phyloP scores from a whole-genome alignment of 2,888 invertebrate genomes.

The Pachymerium ferrugineum region DNA sequence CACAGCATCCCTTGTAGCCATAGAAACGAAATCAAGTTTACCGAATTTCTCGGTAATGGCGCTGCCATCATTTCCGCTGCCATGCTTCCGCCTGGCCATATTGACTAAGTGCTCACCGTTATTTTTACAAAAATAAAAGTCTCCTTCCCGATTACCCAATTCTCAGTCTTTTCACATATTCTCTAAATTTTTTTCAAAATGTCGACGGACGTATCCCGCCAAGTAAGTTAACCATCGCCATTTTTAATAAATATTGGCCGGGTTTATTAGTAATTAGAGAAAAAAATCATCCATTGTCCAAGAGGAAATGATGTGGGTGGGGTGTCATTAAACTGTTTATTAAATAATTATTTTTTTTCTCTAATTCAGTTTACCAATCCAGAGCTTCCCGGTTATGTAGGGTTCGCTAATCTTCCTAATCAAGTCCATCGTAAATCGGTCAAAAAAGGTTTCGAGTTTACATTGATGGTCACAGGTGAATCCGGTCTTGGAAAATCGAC shows the following conservation, averaged over 20 bases:
- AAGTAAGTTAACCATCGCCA: not conserved
- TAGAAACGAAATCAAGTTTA: not conserved
- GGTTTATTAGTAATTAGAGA: not conserved
- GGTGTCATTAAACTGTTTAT: not conserved
- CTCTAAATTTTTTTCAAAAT: not conserved
- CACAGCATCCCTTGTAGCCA: not conserved
- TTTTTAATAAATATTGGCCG: not conserved
- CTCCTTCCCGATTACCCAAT: not conserved
- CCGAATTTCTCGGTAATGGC: not conserved
- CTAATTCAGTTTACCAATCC: constrained; percentile 50
- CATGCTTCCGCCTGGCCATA: not conserved
- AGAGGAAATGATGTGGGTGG: not conserved
- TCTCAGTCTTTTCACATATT: not conserved
- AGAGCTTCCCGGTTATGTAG: constrained; percentile 61
- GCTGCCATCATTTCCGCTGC: not conserved
- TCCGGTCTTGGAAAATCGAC: constrained; percentile 94
- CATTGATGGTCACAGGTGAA: constrained; percentile 83
- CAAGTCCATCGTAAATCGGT: constrained; percentile 96
- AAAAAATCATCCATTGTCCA: not conserved
- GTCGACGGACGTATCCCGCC: not conserved
- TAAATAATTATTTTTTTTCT: constrained; percentile 33
- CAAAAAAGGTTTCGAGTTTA: constrained; percentile 96
- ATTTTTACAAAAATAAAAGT: not conserved
- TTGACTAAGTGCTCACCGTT: not conserved
- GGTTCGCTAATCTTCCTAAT: constrained; percentile 91